A percentile compares a stretch with the other conserved stretches of the same genome.
Conservation (phyloP, 1,140 invertebrate genomes). For the Drosophila melanica region DNA sequence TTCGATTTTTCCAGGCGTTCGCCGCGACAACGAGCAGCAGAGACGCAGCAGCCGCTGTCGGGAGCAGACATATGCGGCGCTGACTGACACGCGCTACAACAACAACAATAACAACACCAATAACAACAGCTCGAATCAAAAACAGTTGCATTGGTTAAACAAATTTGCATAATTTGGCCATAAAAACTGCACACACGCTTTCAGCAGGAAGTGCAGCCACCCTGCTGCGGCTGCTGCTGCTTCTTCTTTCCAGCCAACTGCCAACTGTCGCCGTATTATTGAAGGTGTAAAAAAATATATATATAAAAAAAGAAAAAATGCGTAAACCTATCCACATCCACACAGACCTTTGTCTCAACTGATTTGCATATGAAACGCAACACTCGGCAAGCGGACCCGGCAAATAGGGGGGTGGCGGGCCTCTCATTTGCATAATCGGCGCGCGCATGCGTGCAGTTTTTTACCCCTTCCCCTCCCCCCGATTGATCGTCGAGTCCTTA, state of each 20-base stretch:
- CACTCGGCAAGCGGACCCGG: neutral
- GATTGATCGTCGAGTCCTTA: constrained; percentile 33
- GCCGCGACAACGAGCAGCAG: constrained; percentile 52
- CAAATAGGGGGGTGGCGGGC: neutral
- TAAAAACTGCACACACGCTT: constrained; percentile 50
- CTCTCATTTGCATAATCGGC: constrained; percentile 74
- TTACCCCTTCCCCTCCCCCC: neutral
- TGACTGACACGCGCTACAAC: constrained; percentile 58
- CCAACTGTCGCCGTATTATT: constrained; percentile 39
- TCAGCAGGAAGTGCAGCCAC: constrained; percentile 59
- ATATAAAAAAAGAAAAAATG: constrained; percentile 27
- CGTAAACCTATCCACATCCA: constrained; percentile 66
- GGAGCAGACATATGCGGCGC: constrained; percentile 49
- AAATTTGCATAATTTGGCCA: constrained; percentile 79
- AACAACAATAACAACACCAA: constrained; percentile 27
- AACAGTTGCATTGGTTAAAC: constrained; percentile 56
- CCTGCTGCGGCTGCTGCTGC: constrained; percentile 10
- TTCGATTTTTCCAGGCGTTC: constrained; percentile 65
- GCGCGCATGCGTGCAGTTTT: constrained; percentile 77
- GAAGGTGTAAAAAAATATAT: constrained; percentile 77
- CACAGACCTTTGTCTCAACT: constrained; percentile 11
- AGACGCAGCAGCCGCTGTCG: constrained; percentile 61
- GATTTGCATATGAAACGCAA: constrained; percentile 17
- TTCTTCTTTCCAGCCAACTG: constrained; percentile 28
- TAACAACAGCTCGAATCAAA: constrained; percentile 34